Evolutionary conservation across 2,113 vertebrate genomes (phyloP), one percentile per base, ranked within the genome.

Genomic region (Gambusia holbrooki): DNA sequence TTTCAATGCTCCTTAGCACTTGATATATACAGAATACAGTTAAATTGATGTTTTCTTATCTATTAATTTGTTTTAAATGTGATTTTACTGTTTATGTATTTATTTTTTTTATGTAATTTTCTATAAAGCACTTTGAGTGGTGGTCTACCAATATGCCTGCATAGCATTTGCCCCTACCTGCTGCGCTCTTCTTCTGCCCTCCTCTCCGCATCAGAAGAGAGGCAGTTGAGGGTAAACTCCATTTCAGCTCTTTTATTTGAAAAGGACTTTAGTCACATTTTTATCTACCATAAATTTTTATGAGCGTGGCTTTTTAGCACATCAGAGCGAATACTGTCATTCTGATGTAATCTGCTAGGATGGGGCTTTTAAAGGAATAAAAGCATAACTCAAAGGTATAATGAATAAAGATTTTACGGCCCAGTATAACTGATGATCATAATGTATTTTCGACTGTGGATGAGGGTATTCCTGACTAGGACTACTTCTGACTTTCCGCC

Each of bases 271-370:
- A 19, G 76, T 42, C 67, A 66, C 60, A 69, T 77, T 82, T 90
- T 82, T 69, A 85, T 85, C 42, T 58, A 58, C 40, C 63, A 75
- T 90, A 77, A 88, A 89, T 81, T 81, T 89, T 85, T 77, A 85
- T 32, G 60, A 76, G 29, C 4, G 29, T 48, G 61, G 42, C 32
- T 88, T 87, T 83, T 79, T 63, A 85, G 64, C 10, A 17, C 58
- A 71, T 69, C 37, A 62, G 28, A 45, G 33, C 64, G 54, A 78
- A 62, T 60, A 40, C 74, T 79, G 76, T 81, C 33, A 84, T 71
- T 30, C 54, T 66, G 27, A 75, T 79, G 67, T 77, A 81, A 77
- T 80, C 72, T 80, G 45, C 73, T 75, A 75, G 66, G 74, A 61
- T 62, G 32, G 32, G 45, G n/a, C 29, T 54, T 83, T 77, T 62